phyloP scores from a whole-genome alignment of 2,113 vertebrate species.

The Tachuris rubrigastra region DNA sequence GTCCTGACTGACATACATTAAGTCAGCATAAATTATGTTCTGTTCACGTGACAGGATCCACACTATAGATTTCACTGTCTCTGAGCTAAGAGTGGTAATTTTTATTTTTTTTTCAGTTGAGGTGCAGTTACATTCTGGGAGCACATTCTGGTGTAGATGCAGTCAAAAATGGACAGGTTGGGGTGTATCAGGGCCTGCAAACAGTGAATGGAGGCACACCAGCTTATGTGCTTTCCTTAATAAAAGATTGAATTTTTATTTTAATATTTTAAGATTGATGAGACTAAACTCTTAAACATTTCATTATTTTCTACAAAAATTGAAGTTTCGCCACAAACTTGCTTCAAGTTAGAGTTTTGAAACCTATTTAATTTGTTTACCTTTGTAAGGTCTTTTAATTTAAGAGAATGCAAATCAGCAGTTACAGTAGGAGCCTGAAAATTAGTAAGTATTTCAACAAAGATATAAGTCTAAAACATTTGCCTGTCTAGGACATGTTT shows the following conservation, averaged over 20 bases:
- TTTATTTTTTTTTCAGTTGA: neutral
- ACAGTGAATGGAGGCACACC: neutral
- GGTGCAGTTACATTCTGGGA: neutral
- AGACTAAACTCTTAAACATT: neutral
- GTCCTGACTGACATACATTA: neutral
- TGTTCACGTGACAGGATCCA: neutral
- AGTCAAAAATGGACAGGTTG: neutral
- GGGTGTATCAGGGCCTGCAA: neutral
- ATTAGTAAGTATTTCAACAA: neutral
- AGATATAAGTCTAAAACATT: neutral
- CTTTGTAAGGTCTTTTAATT: neutral
- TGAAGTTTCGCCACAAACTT: neutral
- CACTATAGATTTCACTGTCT: neutral
- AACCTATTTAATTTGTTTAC: neutral
- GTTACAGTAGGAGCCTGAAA: neutral
- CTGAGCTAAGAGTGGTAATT: neutral
- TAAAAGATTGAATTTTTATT: neutral
- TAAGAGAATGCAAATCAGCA: neutral
- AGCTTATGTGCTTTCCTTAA: neutral
- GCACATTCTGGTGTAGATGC: neutral
- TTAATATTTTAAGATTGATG: neutral
- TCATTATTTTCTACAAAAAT: neutral
- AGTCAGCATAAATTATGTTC: neutral
- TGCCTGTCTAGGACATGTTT: neutral
- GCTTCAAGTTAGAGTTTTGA: neutral